phyloP scores from a whole-genome alignment of 2,888 invertebrate genomes.

The Mythimna vitellina region DNA sequence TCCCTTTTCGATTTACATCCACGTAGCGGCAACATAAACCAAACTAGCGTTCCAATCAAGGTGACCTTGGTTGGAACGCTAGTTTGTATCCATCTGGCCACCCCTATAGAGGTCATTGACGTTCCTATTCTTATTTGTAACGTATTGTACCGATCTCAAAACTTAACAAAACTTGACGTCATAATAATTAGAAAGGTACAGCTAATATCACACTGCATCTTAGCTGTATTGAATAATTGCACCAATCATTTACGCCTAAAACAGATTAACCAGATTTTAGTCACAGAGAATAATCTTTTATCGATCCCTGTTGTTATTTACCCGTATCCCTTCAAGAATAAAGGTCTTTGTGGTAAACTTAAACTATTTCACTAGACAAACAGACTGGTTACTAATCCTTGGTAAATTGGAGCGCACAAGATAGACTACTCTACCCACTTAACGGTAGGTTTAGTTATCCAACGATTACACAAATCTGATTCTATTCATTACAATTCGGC shows the following conservation, averaged over 20 bases:
- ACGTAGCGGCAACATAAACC: too few species aligned
- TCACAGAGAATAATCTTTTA: neutral
- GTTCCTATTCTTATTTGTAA: too few species aligned
- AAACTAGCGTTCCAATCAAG: too few species aligned
- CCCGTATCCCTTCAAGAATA: neutral
- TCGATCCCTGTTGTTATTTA: conserved; percentile 2
- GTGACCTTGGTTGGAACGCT: too few species aligned
- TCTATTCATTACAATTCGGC: conserved; percentile 56
- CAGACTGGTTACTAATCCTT: conserved; percentile 54
- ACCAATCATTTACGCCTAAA: neutral
- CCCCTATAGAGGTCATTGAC: too few species aligned
- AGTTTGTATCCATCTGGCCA: too few species aligned
- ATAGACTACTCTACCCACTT: conserved; percentile 49
- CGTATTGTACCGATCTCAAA: too few species aligned
- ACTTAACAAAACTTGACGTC: neutral
- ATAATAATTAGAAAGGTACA: neutral
- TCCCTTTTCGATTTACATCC: too few species aligned
- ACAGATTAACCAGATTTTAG: neutral
- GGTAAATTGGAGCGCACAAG: conserved; percentile 60
- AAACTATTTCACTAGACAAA: conserved; percentile 26
- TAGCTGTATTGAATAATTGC: neutral
- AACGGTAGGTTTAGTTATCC: conserved; percentile 58
- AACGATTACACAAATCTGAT: conserved; percentile 56
- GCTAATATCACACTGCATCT: neutral
- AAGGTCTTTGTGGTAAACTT: conserved; percentile 18